A percentile compares a stretch with the other conserved stretches of the same genome.
Evolutionary conservation across 2,113 vertebrate species (phyloP).

Genomic region (Machaerirhynchus nigripectus): DNA sequence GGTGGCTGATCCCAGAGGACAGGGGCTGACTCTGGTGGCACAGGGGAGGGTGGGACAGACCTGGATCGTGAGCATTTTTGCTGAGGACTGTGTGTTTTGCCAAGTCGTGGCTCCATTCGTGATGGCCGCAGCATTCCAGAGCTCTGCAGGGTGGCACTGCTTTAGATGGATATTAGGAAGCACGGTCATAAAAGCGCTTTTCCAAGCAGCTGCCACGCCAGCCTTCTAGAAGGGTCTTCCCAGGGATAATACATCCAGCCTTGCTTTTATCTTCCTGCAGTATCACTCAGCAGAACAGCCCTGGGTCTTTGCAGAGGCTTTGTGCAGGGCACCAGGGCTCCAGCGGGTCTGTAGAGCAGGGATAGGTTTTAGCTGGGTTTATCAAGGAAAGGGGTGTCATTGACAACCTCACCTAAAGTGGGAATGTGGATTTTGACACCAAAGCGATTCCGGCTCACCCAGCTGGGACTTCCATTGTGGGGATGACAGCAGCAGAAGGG

Average conservation of each 20-base stretch:
- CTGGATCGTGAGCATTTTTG: not conserved
- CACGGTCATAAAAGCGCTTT: not conserved
- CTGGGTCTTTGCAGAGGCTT: not conserved
- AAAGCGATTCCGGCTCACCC: fast-evolving
- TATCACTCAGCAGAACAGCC: not conserved
- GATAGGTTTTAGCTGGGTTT: not conserved
- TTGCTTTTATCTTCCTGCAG: not conserved
- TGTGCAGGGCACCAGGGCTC: not conserved
- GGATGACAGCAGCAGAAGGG: not conserved
- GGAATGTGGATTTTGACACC: not conserved
- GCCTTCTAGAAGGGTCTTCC: not conserved
- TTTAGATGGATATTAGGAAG: not conserved
- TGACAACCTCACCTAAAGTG: not conserved
- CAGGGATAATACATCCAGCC: not conserved
- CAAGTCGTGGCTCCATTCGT: not conserved
- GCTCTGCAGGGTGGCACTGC: not conserved
- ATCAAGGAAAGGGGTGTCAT: not conserved
- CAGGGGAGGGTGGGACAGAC: not conserved
- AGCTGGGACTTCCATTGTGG: not conserved
- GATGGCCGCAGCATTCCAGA: not conserved
- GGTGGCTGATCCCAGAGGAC: not conserved
- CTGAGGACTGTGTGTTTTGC: not conserved
- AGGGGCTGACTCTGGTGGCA: not conserved
- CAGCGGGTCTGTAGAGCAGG: not conserved
- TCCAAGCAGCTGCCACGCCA: not conserved